These are phyloP conservation scores for Hirudo medicinalis DNA, from an alignment of 1,140 invertebrate genomes.

Conservation along the genomic window DNA sequence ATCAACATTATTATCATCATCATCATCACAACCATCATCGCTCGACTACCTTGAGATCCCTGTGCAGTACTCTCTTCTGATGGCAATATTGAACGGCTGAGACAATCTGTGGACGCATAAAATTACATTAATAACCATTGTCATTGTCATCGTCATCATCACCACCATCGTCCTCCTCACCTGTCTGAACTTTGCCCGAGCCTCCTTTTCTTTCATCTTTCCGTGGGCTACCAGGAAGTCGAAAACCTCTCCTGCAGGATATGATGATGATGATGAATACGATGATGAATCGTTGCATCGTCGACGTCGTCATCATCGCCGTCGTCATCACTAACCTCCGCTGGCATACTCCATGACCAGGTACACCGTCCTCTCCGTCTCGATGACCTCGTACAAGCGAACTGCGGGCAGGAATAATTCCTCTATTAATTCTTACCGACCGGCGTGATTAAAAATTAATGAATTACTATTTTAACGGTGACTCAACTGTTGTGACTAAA, in stretches of 20 bases:
- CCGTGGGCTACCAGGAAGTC: conserved; percentile 98
- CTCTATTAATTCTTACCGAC: too few species aligned
- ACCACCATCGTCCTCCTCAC: conserved; percentile 31
- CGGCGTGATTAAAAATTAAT: too few species aligned
- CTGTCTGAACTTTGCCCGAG: conserved; percentile 95
- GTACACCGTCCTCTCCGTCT: conserved; percentile 98
- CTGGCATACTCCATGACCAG: conserved; percentile 99
- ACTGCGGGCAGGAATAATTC: conserved; percentile 45
- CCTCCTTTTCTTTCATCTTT: conserved; percentile 99
- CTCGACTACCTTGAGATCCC: conserved; percentile 68
- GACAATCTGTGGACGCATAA: conserved; percentile 55
- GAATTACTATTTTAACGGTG: too few species aligned
- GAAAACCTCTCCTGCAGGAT: conserved; percentile 71
- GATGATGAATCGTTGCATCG: not conserved
- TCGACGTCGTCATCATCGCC: not conserved
- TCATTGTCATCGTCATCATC: too few species aligned
- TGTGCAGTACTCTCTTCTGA: conserved; percentile 98
- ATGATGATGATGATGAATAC: too few species aligned
- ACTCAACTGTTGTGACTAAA: too few species aligned
- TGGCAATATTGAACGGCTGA: conserved; percentile 99
- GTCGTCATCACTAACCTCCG: conserved; percentile 50
- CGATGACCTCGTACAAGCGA: conserved; percentile 98
- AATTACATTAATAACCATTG: not conserved
- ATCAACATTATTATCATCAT: not conserved
- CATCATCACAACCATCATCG: not conserved